Base-by-base conservation (phyloP, 1,140 invertebrate genomes). In the Proctacanthus coquilletti region DNA sequence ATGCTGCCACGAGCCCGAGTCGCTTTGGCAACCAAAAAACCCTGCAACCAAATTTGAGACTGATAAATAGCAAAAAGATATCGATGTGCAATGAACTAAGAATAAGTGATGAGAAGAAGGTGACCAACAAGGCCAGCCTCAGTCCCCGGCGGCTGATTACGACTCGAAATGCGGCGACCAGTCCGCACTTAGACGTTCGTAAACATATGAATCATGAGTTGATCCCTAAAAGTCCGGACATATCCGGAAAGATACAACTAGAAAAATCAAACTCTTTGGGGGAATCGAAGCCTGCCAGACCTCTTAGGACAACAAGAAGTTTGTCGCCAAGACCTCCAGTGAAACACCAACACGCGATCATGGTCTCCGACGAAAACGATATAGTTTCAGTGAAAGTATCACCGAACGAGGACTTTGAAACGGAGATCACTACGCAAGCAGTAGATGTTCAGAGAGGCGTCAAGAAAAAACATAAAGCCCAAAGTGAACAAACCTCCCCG, bases 401-500 rank as follows among this genome's bases (percentile, higher is more conserved):
- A 34, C 34, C 27, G 13, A 31, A 18, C 21, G 35, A 38, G 4
- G 40, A 42, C 1, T 27, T 19, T n/a, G 15, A 33, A 21, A n/a
- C 25, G 2, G 32, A 35, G 15, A 18, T 18, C 3, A 30, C 9
- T 21, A 2, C 9, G 4, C 2, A 10, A 10, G 23, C 20, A 3
- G 5, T 18, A 5, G 23, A 18, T 15, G 34, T 21, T 5, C 18
- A 17, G n/a, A 19, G 13, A 21, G 23, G 19, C 19, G 17, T 36
- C 3, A 44, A 36, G 30, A 27, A 34, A n/a, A 40, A 46, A 32
- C 34, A 45, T 30, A 45, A 34, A 21, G 36, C 45, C 29, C 45
- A 43, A 36, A 55, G 48, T 27, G 56, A 60, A 43, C 54, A 56
- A 36, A 56, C 57, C 8, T 62, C 60, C 3, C 60, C 60, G 18